Conservation (phyloP, 2,113 vertebrate species). For the Sebastes schlegelii region DNA sequence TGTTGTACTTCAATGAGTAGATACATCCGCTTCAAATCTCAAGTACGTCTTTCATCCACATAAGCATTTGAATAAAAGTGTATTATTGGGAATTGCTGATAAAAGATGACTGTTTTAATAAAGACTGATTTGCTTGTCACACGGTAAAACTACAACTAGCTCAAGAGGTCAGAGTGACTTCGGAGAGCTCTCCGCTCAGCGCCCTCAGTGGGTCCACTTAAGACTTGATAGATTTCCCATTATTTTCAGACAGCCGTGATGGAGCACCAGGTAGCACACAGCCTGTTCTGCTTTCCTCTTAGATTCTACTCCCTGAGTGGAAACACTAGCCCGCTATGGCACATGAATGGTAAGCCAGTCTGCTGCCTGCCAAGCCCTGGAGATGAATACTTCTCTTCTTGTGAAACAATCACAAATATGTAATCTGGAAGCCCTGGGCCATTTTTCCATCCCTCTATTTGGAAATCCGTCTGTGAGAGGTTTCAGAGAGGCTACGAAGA, state of each 20-base stretch:
- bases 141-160: slow-evolving; percentile 30
- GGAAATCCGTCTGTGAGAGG: slow-evolving; percentile 46
- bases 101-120: slow-evolving; percentile 22
- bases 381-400: slow-evolving; percentile 53
- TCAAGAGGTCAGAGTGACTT: slow-evolving; percentile 58
- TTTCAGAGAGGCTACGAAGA: slow-evolving; percentile 47
- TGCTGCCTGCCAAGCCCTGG: slow-evolving; percentile 31
- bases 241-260: slow-evolving; percentile 69
- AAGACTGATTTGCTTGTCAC: slow-evolving; percentile 36
- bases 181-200: slow-evolving; percentile 35
- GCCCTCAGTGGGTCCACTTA: slow-evolving; percentile 59
- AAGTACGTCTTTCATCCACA: not conserved
- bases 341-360: slow-evolving; percentile 26
- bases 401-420: slow-evolving; percentile 70
- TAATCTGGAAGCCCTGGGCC: slow-evolving; percentile 44
- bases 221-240: slow-evolving; percentile 76
- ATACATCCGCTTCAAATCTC: slow-evolving; percentile 26
- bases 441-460: slow-evolving; percentile 50
- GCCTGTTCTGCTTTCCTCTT: slow-evolving; percentile 44
- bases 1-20: slow-evolving; percentile 8
- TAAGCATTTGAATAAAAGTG: slow-evolving; percentile 5
- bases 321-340: slow-evolving; percentile 41
- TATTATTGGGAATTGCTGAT: not conserved
- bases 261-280: slow-evolving; percentile 57
- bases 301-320: slow-evolving; percentile 40